A percentile compares a stretch with the other conserved stretches of the same genome.
These are phyloP conservation scores for Diglossa cyanea DNA, from an alignment of 2,797 vertebrate species.

Conservation along the genomic window DNA sequence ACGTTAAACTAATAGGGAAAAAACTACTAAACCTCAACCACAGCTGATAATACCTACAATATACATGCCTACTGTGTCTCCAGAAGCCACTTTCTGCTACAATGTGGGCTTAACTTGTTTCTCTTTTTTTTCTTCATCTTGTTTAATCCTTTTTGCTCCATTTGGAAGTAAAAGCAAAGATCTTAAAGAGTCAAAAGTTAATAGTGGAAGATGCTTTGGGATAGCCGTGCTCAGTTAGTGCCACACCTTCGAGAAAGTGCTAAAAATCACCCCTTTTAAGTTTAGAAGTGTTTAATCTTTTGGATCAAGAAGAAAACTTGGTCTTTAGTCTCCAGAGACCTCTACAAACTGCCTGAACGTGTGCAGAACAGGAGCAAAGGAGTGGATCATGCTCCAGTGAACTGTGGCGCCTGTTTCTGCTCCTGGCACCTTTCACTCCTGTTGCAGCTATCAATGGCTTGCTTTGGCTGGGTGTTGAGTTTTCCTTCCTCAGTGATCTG, in stretches of 20 bases:
- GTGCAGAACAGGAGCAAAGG: neutral
- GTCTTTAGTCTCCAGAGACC: neutral
- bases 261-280: neutral
- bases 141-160: neutral
- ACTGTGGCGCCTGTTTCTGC: rapidly evolving
- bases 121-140: neutral
- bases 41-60: neutral
- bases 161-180: neutral
- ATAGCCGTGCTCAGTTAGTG: neutral
- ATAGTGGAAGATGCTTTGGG: neutral
- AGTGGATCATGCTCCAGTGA: neutral
- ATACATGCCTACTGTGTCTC: neutral
- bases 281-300: neutral
- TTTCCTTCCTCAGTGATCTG: neutral
- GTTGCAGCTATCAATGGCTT: neutral
- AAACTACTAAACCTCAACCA: neutral
- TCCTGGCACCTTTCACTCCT: neutral
- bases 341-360: neutral
- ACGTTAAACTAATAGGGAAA: neutral
- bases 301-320: neutral
- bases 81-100: neutral
- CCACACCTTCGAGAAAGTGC: neutral
- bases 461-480: neutral
- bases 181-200: neutral
- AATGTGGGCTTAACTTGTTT: neutral